Evolutionary conservation across 2,113 vertebrate species (phyloP).

Genomic region (Thalassarche chlororhynchos): DNA sequence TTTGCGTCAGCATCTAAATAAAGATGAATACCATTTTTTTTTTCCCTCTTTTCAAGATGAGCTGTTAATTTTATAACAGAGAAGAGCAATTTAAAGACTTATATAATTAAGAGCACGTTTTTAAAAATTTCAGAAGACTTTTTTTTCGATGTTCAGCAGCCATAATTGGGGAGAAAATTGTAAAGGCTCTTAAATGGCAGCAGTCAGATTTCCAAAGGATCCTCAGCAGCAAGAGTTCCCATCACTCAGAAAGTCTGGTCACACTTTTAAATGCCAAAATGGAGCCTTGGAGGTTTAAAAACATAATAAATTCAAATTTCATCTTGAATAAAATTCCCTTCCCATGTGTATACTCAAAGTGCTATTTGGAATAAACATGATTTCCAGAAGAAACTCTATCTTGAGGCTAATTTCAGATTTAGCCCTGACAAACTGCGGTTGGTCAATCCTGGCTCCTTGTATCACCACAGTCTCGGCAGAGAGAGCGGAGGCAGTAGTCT

Average conservation of each 20-base stretch:
- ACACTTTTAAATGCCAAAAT: neutral
- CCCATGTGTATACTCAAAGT: neutral
- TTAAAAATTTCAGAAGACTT: neutral
- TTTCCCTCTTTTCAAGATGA: neutral
- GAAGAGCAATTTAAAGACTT: neutral
- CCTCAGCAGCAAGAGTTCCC: neutral
- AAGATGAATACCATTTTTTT: neutral
- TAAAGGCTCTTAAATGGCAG: neutral
- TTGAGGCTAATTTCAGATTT: neutral
- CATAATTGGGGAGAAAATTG: neutral
- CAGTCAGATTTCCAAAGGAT: neutral
- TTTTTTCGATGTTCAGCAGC: neutral
- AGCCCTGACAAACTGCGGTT: neutral
- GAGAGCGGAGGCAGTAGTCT: neutral
- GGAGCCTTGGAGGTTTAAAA: neutral
- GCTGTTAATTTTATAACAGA: constrained; percentile 25
- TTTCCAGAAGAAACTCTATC: neutral
- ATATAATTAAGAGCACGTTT: constrained; percentile 18
- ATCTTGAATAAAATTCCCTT: neutral
- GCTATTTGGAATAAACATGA: neutral
- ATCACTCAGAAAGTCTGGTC: neutral
- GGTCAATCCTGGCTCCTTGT: neutral
- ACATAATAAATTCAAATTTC: neutral
- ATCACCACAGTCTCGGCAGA: neutral
- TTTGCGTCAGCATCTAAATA: constrained; percentile 35